Evolutionary conservation across 2,888 invertebrate species (phyloP).

Genomic region (Gisinianus flammeolus): DNA sequence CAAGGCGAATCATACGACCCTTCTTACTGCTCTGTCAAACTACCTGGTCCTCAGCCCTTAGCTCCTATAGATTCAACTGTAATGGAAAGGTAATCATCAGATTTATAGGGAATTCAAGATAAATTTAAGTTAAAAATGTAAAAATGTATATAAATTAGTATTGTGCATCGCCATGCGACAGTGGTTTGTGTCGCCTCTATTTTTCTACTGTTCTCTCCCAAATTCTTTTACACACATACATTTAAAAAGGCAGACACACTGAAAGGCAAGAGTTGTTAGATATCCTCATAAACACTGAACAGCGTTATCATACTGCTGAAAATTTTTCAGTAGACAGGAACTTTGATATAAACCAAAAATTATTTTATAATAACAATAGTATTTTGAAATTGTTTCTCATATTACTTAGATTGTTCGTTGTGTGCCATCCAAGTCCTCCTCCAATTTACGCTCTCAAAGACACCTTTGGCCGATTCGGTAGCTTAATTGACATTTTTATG

Average conservation of each 20-base stretch:
- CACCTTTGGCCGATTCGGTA: slow-evolving; percentile 88
- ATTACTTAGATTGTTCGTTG: slow-evolving; percentile 64
- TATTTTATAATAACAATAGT: background rate
- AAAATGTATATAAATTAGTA: background rate
- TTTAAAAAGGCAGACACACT: too few species aligned
- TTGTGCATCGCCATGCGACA: background rate
- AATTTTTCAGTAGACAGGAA: too few species aligned
- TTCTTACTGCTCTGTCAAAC: slow-evolving; percentile 67
- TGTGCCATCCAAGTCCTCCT: slow-evolving; percentile 71
- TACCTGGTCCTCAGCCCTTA: slow-evolving; percentile 72
- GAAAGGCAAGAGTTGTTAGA: too few species aligned
- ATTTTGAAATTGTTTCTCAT: background rate
- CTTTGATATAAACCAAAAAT: too few species aligned
- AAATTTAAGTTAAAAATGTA: too few species aligned
- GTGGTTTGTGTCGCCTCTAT: background rate
- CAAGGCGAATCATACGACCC: slow-evolving; percentile 61
- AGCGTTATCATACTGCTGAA: too few species aligned
- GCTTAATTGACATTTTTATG: slow-evolving; percentile 87
- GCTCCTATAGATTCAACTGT: slow-evolving; percentile 63
- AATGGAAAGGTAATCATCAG: slow-evolving; percentile 62
- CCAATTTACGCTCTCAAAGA: slow-evolving; percentile 80
- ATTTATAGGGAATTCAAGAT: background rate
- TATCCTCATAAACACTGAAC: too few species aligned
- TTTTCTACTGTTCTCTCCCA: too few species aligned
- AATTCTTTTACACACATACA: too few species aligned